Evolutionary conservation across 2,888 invertebrate genomes (phyloP), one percentile per base, ranked within the genome.

Genomic region (Apeira syringaria): DNA sequence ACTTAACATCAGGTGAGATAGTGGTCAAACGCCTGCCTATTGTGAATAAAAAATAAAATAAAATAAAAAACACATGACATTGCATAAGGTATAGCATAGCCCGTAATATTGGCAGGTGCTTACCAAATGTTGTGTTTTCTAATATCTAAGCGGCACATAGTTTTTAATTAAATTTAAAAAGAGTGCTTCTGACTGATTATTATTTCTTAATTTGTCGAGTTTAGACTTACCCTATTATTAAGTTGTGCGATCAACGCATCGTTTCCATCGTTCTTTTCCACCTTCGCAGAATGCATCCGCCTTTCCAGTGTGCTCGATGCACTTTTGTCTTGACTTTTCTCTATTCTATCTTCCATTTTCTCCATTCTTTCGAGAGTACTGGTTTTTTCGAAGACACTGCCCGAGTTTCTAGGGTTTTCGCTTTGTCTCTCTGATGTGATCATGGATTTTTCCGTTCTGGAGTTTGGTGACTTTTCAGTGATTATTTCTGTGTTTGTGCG

Each of bases 201-300:
- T n/a, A n/a, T n/a, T n/a, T n/a, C n/a, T n/a, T n/a, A n/a, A n/a
- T n/a, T n/a, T n/a, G n/a, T n/a, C n/a, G n/a, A n/a, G n/a, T n/a
- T n/a, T 4, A 1, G 24, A 24, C 85, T 73, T 46, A 90, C 90
- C 79, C 90, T 88, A 76, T 74, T 75, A 67, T 84, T 90, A 45
- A 90, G 84, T 69, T 88, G 89, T 31, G 81, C 72, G 50, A 90
- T 81, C 53, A 88, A 64, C 48, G 74, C 75, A 8, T 89, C 86
- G 3, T 68, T 64, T 6, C 70, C 69, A 6, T 83, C 80, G 5
- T 18, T 58, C 41, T 69, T 77, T 2, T 81, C 81, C n/a, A 47
- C 37, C 35, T 67, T 71, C 7, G 45, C 53, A 2, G 62, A 42
- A 7, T 70, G 62, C 42, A 57, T 12, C 48, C 77, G 69, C 77